These are phyloP conservation scores for Metopolophium dirhodum DNA, from an alignment of 1,140 invertebrate species.

Conservation along the genomic window DNA sequence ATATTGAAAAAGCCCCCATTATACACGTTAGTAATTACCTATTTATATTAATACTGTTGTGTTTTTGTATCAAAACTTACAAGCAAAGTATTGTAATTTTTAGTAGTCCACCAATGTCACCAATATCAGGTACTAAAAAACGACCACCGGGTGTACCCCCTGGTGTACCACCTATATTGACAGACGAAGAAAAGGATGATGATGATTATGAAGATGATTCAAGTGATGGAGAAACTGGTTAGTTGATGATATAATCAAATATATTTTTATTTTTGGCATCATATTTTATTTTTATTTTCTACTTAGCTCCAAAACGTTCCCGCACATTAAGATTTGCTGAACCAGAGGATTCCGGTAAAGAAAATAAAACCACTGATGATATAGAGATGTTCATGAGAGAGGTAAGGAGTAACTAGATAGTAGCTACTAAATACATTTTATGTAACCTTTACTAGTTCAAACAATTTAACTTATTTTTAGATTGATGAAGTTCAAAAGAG, in stretches of 20 bases:
- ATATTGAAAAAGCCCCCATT: slow-evolving; percentile 80
- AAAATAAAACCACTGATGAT: slow-evolving; percentile 55
- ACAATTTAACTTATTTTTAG: slow-evolving; percentile 56
- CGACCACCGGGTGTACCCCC: slow-evolving; percentile 88
- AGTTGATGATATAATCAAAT: not conserved
- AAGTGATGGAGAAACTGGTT: slow-evolving; percentile 39
- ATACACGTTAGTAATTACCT: slow-evolving; percentile 63
- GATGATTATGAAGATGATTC: slow-evolving; percentile 58
- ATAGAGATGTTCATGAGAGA: slow-evolving; percentile 56
- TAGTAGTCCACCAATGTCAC: slow-evolving; percentile 58
- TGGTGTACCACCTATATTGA: slow-evolving; percentile 78
- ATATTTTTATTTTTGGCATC: not conserved
- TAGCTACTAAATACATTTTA: not conserved
- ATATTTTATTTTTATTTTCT: not conserved
- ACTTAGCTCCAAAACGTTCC: slow-evolving; percentile 17
- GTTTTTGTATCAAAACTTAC: not conserved
- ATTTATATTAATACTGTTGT: slow-evolving; percentile 16
- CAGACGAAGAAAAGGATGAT: slow-evolving; percentile 71
- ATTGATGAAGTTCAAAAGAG: slow-evolving; percentile 85
- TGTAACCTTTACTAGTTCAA: not conserved
- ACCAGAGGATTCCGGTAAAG: slow-evolving; percentile 26
- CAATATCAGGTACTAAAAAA: slow-evolving; percentile 61
- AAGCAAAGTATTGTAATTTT: not conserved
- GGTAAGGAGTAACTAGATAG: not conserved
- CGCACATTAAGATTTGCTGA: slow-evolving; percentile 49